Evolutionary conservation across 2,888 invertebrate genomes (phyloP), one percentile per base, ranked within the genome.

Genomic region (Norana najaformis): DNA sequence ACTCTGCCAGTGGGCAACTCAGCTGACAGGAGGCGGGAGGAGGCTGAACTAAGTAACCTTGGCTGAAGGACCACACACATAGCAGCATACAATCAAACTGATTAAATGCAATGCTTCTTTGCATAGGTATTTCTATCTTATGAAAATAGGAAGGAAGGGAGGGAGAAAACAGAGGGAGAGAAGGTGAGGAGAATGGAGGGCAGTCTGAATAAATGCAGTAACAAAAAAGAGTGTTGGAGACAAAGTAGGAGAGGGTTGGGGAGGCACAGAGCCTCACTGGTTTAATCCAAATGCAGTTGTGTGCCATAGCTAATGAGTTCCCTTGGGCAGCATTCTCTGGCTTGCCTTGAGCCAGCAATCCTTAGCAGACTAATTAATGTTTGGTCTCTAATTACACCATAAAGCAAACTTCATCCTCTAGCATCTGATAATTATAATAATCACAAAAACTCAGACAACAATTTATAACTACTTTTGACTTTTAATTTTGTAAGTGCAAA

Each of bases 271-370:
- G n/a, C 69, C 47, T 13, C 69, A 69, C n/a, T 69, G 30, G 30
- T 69, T n/a, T n/a, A 69, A n/a, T 69, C n/a, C 69, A 69, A n/a
- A 69, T 69, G 69, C 69, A 69, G 69, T 69, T 69, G 69, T 69
- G n/a, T 0, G 69, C n/a, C 69, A 5, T n/a, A 6, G 11, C 13
- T 69, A 69, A 69, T n/a, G 69, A 69, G 69, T 8, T 69, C 69
- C 13, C n/a, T n/a, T 69, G 69, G 69, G 11, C 69, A 8, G 69
- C 30, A 4, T 69, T 69, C 69, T 69, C 69, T 8, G n/a, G n/a
- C 69, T 69, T 69, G 30, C 69, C n/a, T n/a, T 69, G n/a, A 69
- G 69, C 69, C n/a, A 69, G 69, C 69, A n/a, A n/a, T 69, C 69
- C 30, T 69, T 69, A 69, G n/a, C 69, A 69, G 30, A 69, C 69